These are phyloP conservation scores for Lepus americanus DNA, from an alignment of 2,113 vertebrate species.

Conservation along the genomic window DNA sequence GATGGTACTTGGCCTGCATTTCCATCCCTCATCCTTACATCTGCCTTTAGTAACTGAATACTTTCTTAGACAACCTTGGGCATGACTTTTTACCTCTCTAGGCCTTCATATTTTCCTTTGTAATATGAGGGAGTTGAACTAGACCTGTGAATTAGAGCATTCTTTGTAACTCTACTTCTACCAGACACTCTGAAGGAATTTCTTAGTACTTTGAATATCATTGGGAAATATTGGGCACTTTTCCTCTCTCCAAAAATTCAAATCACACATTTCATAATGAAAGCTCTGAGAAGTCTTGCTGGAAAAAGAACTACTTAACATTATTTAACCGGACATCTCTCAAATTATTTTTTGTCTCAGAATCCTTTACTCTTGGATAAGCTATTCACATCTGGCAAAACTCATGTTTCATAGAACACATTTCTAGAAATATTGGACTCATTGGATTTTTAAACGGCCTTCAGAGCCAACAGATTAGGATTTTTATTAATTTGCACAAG, in stretches of 20 bases:
- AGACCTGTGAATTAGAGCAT: neutral
- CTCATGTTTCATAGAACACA: neutral
- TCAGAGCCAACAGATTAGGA: neutral
- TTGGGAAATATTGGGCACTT: neutral
- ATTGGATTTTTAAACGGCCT: neutral
- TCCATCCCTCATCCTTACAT: neutral
- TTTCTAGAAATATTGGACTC: slow-evolving; percentile 40
- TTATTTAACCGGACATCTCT: neutral
- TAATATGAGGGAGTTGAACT: neutral
- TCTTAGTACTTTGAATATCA: neutral
- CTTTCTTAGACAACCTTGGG: neutral
- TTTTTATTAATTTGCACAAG: slow-evolving; percentile 48
- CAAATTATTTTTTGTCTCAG: slow-evolving; percentile 32
- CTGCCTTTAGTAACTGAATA: neutral
- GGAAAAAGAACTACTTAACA: neutral
- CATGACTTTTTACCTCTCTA: neutral
- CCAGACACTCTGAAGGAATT: neutral
- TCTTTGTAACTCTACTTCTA: neutral
- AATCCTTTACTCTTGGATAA: slow-evolving; percentile 24
- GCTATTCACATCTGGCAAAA: slow-evolving; percentile 53
- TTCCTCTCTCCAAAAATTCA: slow-evolving; percentile 18
- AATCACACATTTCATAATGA: neutral
- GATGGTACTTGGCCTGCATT: neutral
- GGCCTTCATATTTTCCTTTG: neutral
- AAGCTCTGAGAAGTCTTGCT: neutral